Percentiles rank a stretch among this genome's conserved stretches.
Evolutionary conservation across 1,140 invertebrate species (phyloP).

Genomic region (Ruditapes philippinarum): DNA sequence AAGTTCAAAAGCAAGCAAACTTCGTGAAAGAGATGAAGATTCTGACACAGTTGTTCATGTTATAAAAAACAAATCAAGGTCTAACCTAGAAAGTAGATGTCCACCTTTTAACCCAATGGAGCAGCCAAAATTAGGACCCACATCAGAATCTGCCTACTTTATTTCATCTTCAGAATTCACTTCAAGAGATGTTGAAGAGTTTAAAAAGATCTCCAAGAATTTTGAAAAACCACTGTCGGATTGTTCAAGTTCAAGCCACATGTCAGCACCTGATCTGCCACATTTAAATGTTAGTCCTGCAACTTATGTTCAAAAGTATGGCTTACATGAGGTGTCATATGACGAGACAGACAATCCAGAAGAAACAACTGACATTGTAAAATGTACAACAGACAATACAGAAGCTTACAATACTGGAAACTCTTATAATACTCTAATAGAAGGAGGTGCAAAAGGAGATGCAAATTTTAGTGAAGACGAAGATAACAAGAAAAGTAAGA

Average conservation of each 20-base stretch:
- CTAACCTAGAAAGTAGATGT: not conserved
- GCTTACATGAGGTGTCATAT: not conserved
- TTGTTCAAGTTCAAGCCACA: slow-evolving; percentile 77
- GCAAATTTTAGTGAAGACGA: not conserved
- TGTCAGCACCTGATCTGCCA: slow-evolving; percentile 78
- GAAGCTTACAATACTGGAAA: not conserved
- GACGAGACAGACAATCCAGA: not conserved
- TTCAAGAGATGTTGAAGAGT: slow-evolving; percentile 73
- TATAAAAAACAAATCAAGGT: slow-evolving; percentile 39
- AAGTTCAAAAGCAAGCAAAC: not conserved
- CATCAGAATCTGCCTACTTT: slow-evolving; percentile 35
- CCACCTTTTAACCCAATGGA: slow-evolving; percentile 53
- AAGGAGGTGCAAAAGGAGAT: not conserved
- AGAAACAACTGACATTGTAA: not conserved
- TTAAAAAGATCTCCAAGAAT: slow-evolving; percentile 63
- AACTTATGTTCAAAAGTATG: slow-evolving; percentile 53
- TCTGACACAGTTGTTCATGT: slow-evolving; percentile 43
- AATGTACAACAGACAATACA: not conserved
- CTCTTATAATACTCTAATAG: not conserved
- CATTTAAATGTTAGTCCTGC: slow-evolving; percentile 71
- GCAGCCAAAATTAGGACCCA: slow-evolving; percentile 22
- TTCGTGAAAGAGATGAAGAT: not conserved
- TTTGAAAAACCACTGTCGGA: slow-evolving; percentile 69
- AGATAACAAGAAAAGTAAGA: not conserved
- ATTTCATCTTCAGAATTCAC: slow-evolving; percentile 67